phyloP scores from a whole-genome alignment of 2,888 invertebrate species.

The Plagodis dolabraria region DNA sequence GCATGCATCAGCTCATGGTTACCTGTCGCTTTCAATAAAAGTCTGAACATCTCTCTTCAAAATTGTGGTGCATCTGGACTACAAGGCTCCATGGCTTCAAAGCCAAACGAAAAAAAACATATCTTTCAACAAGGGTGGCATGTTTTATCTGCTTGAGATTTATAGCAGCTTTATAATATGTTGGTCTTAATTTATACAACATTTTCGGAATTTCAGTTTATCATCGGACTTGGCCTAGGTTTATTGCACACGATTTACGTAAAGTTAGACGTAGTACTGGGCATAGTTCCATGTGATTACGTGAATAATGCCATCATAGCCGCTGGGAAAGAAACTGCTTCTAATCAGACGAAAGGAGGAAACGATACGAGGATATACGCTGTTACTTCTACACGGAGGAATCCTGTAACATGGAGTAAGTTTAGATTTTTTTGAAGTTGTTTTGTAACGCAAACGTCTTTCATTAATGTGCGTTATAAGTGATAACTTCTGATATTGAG shows the following conservation, averaged over 20 bases:
- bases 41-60: no score
- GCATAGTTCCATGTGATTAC: constrained; percentile 17
- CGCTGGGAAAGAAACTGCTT: constrained; percentile 16
- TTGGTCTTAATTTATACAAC: background rate
- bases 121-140: no score
- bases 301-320: constrained; percentile 27
- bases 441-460: no score
- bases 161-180: background rate
- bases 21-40: no score
- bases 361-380: constrained; percentile 22
- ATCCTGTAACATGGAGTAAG: constrained; percentile 12
- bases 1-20: no score
- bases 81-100: no score
- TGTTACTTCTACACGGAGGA: constrained; percentile 10
- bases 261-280: background rate
- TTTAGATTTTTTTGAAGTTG: background rate
- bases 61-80: no score
- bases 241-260: background rate
- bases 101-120: no score
- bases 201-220: constrained; percentile 3
- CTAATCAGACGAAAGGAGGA: constrained; percentile 1
- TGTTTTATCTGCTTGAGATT: background rate
- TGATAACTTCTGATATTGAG: no score
- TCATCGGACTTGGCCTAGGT: constrained; percentile 5
- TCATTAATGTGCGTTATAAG: no score